A percentile compares a stretch with the other conserved stretches of the same genome.
Conservation (phyloP, 1,140 invertebrate genomes). For the Drosophila quadrilineata region DNA sequence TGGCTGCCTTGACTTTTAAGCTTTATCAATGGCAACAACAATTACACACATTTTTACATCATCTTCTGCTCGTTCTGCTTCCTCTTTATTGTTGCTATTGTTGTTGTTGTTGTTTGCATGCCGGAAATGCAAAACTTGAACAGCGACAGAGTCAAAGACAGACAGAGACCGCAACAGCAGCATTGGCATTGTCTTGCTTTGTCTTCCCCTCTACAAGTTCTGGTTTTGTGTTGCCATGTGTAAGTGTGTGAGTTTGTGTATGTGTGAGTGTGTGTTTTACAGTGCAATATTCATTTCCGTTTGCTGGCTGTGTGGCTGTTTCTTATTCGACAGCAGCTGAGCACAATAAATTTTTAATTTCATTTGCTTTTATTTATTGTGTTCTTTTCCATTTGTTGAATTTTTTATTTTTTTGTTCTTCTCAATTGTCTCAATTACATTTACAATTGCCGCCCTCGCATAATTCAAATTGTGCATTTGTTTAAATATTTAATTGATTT, state of each 20-base stretch:
- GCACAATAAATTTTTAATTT: constrained; percentile 75
- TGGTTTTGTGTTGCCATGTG: constrained; percentile 6
- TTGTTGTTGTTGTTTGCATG: constrained; percentile 55
- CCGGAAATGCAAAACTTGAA: constrained; percentile 77
- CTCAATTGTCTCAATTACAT: constrained; percentile 68
- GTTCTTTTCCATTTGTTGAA: constrained; percentile 55
- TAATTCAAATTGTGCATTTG: constrained; percentile 52
- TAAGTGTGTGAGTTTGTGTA: neutral
- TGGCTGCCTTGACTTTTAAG: constrained; percentile 55
- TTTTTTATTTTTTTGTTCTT: constrained; percentile 35
- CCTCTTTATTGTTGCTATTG: constrained; percentile 4
- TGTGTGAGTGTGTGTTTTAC: constrained; percentile 46
- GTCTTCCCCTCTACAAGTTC: constrained; percentile 3
- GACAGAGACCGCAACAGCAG: constrained; percentile 26
- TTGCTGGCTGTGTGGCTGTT: constrained; percentile 27
- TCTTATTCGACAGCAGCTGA: constrained; percentile 42
- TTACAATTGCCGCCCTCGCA: constrained; percentile 44
- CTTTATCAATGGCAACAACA: constrained; percentile 72
- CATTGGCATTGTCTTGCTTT: constrained; percentile 6
- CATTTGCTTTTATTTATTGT: constrained; percentile 55
- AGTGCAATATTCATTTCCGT: constrained; percentile 73
- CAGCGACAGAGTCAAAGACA: constrained; percentile 32
- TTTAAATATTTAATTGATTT: constrained; percentile 77
- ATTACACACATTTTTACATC: constrained; percentile 75
- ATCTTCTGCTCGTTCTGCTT: constrained; percentile 61